These are phyloP conservation scores for Apis mellifera DNA, from an alignment of 1,140 invertebrate genomes.

Conservation along the genomic window DNA sequence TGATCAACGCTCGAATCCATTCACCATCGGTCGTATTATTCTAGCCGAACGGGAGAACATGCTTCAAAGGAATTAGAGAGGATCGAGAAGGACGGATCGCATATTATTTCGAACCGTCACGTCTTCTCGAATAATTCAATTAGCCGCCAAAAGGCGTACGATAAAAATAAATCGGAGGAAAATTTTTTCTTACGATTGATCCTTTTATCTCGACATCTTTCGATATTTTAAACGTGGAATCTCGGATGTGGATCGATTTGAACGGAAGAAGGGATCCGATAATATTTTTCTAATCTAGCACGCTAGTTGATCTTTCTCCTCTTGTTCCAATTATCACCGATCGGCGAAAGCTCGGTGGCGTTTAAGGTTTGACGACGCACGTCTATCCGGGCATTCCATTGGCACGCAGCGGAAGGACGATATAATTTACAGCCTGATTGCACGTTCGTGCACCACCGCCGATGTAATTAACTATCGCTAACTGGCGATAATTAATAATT, in stretches of 20 bases:
- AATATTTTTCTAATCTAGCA: no score
- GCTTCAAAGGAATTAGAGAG: slow-evolving; percentile 44
- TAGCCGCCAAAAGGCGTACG: slow-evolving; percentile 20
- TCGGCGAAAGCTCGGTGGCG: neutral
- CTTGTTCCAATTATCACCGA: slow-evolving; percentile 36
- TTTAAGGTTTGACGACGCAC: neutral
- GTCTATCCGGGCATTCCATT: neutral
- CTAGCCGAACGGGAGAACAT: slow-evolving; percentile 7
- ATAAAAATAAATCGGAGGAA: slow-evolving; percentile 19
- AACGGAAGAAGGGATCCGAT: no score
- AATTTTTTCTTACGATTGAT: neutral
- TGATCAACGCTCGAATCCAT: slow-evolving; percentile 14
- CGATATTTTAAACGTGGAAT: neutral
- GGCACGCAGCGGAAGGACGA: neutral
- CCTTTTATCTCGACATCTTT: no score
- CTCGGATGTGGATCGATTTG: no score
- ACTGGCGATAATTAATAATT: slow-evolving; percentile 24
- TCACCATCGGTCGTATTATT: slow-evolving; percentile 19
- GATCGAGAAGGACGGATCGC: slow-evolving; percentile 40
- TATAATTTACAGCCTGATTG: slow-evolving; percentile 1
- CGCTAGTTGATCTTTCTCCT: no score
- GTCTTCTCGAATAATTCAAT: slow-evolving; percentile 59
- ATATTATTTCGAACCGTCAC: slow-evolving; percentile 43
- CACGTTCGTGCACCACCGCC: neutral
- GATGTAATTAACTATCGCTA: slow-evolving; percentile 2